Evolutionary conservation across 2,113 vertebrate genomes (phyloP).

Genomic region (Ceratotherium simum): DNA sequence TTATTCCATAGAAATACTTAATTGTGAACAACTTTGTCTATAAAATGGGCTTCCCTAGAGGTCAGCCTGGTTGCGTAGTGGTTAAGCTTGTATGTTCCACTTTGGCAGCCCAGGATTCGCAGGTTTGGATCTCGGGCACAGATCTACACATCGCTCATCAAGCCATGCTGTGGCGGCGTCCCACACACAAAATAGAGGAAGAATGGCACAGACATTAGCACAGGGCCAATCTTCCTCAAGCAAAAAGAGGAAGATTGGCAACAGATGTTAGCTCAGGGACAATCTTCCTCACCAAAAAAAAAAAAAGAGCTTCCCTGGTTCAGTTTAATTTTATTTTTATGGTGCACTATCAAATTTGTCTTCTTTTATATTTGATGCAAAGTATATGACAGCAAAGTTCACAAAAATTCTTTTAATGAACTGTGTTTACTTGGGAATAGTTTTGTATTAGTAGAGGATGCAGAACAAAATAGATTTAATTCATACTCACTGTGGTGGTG

Average conservation of each 20-base stretch:
- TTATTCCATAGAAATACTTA: not conserved
- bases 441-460: slow-evolving; percentile 15
- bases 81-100: too few species aligned
- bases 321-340: slow-evolving; percentile 5
- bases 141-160: too few species aligned
- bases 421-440: not conserved
- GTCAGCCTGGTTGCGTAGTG: too few species aligned
- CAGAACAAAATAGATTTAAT: slow-evolving; percentile 14
- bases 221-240: too few species aligned
- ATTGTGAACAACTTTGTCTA: not conserved
- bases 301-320: not conserved
- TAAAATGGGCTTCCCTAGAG: not conserved
- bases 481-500: slow-evolving; percentile 92
- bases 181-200: too few species aligned
- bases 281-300: too few species aligned
- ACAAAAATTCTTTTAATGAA: slow-evolving; percentile 41
- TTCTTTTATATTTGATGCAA: not conserved
- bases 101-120: too few species aligned
- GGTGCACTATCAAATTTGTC: not conserved
- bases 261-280: too few species aligned
- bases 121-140: too few species aligned
- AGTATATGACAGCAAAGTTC: not conserved
- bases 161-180: too few species aligned
- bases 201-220: too few species aligned
- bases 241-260: too few species aligned